phyloP scores from a whole-genome alignment of 2,113 vertebrate genomes.

The Xenus cinereus region DNA sequence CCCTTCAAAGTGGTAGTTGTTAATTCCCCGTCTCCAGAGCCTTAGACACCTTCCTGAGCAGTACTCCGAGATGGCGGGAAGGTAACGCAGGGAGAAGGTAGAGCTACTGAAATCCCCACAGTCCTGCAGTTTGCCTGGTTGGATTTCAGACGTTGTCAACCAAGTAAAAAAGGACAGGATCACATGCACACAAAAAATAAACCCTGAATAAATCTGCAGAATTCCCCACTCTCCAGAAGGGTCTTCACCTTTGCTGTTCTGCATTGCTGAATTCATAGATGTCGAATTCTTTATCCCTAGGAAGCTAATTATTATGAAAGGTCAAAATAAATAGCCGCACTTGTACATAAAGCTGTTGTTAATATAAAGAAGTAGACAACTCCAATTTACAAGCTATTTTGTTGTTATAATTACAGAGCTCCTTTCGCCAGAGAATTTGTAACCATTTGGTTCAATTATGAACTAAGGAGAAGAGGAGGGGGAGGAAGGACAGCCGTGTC shows the following conservation, averaged over 20 bases:
- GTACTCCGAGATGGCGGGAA: neutral
- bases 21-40: neutral
- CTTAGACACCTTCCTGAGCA: neutral
- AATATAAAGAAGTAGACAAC: conserved; percentile 48
- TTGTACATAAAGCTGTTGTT: conserved; percentile 26
- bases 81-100: neutral
- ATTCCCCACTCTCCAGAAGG: conserved; percentile 3
- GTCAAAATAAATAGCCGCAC: conserved; percentile 57
- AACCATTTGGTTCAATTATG: conserved; percentile 52
- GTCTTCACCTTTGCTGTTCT: conserved; percentile 40
- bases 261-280: conserved; percentile 28
- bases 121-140: neutral
- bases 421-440: conserved; percentile 10
- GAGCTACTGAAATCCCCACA: neutral
- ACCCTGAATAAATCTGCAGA: neutral
- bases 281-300: conserved; percentile 42
- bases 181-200: neutral
- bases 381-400: conserved; percentile 61
- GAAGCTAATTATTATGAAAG: conserved; percentile 65
- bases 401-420: conserved; percentile 71
- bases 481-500: conserved; percentile 11
- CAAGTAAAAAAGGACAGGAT: neutral
- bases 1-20: neutral
- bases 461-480: conserved; percentile 12
- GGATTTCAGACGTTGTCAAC: neutral